A percentile compares a stretch with the other conserved stretches of the same genome.
These are phyloP conservation scores for Chitala chitala DNA, from an alignment of 2,113 vertebrate species.

Conservation along the genomic window DNA sequence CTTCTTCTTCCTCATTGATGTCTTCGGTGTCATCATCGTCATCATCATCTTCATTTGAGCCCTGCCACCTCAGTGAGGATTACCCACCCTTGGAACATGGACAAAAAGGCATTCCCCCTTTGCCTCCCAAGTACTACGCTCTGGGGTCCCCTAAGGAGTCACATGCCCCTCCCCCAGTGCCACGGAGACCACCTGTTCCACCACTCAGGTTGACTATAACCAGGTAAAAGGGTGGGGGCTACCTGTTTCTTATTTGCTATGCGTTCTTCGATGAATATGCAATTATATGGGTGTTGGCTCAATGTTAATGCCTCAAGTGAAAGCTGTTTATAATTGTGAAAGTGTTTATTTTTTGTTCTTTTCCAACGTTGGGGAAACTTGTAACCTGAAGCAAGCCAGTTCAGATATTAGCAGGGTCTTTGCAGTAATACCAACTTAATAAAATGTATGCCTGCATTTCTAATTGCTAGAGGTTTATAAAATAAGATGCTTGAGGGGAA, in stretches of 20 bases:
- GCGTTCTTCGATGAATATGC: not conserved
- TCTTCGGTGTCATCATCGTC: too few relatives aligned
- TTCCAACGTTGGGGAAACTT: too few relatives aligned
- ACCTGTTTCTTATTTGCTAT: not conserved
- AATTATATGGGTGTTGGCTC: too few relatives aligned
- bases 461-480: too few relatives aligned
- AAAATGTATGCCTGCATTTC: too few relatives aligned
- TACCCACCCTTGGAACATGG: not conserved
- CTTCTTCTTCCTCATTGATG: constrained; percentile 17
- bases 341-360: not conserved
- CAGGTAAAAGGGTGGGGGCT: constrained; percentile 42
- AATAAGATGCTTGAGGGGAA: too few relatives aligned
- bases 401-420: too few relatives aligned
- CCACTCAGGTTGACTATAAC: constrained; percentile 18
- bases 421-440: too few relatives aligned
- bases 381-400: too few relatives aligned
- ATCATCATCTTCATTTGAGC: constrained; percentile 22
- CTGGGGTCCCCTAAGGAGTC: constrained; percentile 39
- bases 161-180: constrained; percentile 45
- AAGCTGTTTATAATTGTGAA: not conserved
- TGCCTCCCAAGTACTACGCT: constrained; percentile 63
- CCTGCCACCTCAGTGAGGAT: constrained; percentile 35
- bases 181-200: constrained; percentile 33
- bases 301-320: too few relatives aligned
- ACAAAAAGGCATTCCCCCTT: constrained; percentile 46